Evolutionary conservation across 1,140 invertebrate genomes (phyloP).

Genomic region (Lordiphosa mommai): DNA sequence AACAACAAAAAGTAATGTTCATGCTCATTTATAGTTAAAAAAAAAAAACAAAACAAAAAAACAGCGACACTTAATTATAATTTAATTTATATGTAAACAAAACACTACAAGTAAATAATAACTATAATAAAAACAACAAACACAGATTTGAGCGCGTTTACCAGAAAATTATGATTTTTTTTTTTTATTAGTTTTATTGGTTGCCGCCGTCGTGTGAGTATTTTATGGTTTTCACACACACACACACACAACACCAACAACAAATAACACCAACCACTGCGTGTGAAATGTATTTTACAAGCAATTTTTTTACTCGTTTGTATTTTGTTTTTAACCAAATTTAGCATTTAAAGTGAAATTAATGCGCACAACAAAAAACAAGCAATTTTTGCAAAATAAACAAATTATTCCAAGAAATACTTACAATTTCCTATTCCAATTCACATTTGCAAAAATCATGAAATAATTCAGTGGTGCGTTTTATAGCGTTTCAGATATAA

Average conservation of each 20-base stretch:
- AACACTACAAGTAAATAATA: constrained; percentile 60
- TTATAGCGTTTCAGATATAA: constrained; percentile 68
- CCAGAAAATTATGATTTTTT: constrained; percentile 37
- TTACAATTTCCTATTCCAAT: too few species aligned
- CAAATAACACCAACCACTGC: constrained; percentile 27
- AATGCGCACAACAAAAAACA: constrained; percentile 56
- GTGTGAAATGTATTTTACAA: constrained; percentile 24
- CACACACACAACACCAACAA: constrained; percentile 13
- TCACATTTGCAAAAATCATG: too few species aligned
- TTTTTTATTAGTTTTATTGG: not conserved
- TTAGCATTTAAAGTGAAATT: constrained; percentile 50
- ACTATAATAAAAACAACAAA: constrained; percentile 47
- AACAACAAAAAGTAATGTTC: constrained; percentile 20
- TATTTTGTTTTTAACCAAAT: constrained; percentile 34
- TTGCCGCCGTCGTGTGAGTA: not conserved
- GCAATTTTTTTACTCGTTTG: constrained; percentile 19
- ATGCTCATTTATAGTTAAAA: constrained; percentile 61
- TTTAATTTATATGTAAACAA: constrained; percentile 64
- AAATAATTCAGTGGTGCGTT: constrained; percentile 67
- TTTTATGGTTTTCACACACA: not conserved
- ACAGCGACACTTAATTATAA: constrained; percentile 51
- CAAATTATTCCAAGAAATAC: too few species aligned
- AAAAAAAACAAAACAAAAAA: constrained; percentile 23
- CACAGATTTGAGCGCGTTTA: constrained; percentile 40
- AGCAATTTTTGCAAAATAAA: constrained; percentile 24